Percentiles rank a stretch among this genome's conserved stretches.
Conservation (phyloP, 2,113 vertebrate species). For the Leptocoma aspasia region DNA sequence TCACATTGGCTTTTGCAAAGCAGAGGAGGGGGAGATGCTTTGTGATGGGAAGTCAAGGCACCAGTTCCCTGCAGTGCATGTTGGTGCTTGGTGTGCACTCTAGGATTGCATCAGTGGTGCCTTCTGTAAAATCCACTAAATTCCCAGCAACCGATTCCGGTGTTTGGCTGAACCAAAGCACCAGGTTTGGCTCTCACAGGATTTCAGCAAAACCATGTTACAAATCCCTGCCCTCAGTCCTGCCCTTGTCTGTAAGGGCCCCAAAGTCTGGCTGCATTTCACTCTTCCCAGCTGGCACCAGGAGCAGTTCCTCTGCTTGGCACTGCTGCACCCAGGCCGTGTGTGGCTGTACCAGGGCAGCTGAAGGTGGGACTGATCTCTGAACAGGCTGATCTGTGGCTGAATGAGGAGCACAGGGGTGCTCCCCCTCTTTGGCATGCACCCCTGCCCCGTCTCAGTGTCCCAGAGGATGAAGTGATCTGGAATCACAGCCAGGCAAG, state of each 20-base stretch:
- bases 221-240: accelerated
- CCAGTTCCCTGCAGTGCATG: not conserved
- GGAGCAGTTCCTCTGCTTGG: not conserved
- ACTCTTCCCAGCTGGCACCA: not conserved
- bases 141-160: not conserved
- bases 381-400: not conserved
- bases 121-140: not conserved
- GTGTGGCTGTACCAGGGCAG: not conserved
- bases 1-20: accelerated
- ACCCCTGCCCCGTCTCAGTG: not conserved
- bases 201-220: not conserved
- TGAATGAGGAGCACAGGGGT: not conserved
- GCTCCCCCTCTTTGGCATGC: not conserved
- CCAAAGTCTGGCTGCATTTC: not conserved
- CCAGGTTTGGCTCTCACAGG: not conserved
- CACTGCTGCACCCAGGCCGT: not conserved
- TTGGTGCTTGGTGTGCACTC: not conserved
- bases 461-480: not conserved
- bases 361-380: not conserved
- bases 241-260: not conserved
- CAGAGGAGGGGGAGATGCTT: not conserved
- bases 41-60: not conserved
- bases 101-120: not conserved
- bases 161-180: not conserved
- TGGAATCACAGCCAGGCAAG: not conserved